A percentile compares a stretch with the other conserved stretches of the same genome.
phyloP scores from a whole-genome alignment of 2,113 vertebrate genomes.

The Cyanistes caeruleus region DNA sequence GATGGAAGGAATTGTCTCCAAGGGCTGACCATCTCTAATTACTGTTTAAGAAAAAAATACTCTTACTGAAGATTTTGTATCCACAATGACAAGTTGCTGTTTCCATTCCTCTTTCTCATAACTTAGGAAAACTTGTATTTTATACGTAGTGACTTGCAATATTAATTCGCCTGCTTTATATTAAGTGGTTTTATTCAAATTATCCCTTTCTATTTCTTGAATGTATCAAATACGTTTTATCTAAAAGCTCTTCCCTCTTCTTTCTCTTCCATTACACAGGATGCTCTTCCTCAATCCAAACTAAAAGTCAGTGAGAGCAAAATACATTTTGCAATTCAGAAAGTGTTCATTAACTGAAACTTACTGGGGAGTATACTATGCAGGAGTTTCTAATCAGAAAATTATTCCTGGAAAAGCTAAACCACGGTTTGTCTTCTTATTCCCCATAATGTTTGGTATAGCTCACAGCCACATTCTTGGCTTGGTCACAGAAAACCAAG shows the following conservation, averaged over 20 bases:
- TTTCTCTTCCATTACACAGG: not conserved
- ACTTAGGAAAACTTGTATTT: not conserved
- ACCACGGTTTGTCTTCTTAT: not conserved
- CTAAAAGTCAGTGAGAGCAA: not conserved
- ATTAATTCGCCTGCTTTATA: not conserved
- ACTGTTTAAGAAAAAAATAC: not conserved
- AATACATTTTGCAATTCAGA: not conserved
- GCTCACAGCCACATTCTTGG: not conserved
- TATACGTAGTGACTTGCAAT: not conserved
- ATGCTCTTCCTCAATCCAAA: not conserved
- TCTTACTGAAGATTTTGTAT: not conserved
- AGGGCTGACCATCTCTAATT: not conserved
- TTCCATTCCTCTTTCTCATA: not conserved
- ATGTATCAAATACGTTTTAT: not conserved
- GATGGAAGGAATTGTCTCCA: not conserved
- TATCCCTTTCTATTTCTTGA: not conserved
- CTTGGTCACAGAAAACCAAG: not conserved
- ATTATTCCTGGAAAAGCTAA: not conserved
- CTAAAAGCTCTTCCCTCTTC: not conserved
- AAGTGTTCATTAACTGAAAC: not conserved
- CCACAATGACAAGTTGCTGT: not conserved
- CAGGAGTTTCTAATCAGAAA: not conserved
- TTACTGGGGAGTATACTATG: not conserved
- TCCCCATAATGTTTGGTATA: not conserved
- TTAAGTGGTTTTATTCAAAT: not conserved